Percentiles rank a stretch among this genome's conserved stretches.
phyloP scores from a whole-genome alignment of 1,140 invertebrate species.

The Lethrus apterus region DNA sequence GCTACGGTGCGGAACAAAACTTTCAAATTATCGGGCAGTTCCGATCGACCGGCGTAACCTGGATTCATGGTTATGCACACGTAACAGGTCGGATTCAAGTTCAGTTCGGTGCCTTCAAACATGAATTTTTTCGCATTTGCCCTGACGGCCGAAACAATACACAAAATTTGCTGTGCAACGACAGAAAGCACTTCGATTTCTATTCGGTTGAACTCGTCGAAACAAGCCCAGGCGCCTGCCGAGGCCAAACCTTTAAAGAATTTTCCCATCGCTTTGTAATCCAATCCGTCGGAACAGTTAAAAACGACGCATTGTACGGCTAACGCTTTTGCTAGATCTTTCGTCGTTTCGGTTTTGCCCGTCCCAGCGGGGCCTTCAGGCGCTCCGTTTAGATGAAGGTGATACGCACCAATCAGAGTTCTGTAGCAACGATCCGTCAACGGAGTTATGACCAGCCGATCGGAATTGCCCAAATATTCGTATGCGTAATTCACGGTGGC shows the following conservation, averaged over 20 bases:
- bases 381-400: conserved; percentile 79
- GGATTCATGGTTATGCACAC: conserved; percentile 95
- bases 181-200: conserved; percentile 82
- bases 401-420: conserved; percentile 80
- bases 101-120: conserved; percentile 80
- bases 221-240: conserved; percentile 87
- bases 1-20: conserved; percentile 86
- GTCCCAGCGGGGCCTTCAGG: conserved; percentile 71
- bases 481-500: conserved; percentile 80
- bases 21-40: conserved; percentile 85
- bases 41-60: conserved; percentile 78
- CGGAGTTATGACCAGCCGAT: conserved; percentile 72
- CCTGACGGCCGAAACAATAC: conserved; percentile 72
- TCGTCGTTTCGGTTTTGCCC: conserved; percentile 53
- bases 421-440: conserved; percentile 80
- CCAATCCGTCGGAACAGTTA: conserved; percentile 89
- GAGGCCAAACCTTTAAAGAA: conserved; percentile 69
- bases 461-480: conserved; percentile 80
- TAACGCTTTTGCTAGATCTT: conserved; percentile 80
- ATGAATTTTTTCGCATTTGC: conserved; percentile 61
- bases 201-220: conserved; percentile 94
- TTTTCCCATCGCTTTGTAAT: conserved; percentile 90
- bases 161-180: conserved; percentile 75
- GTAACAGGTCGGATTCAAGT: conserved; percentile 72
- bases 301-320: conserved; percentile 91